Conservation (phyloP, 2,113 vertebrate genomes). For the Prolemur simus region DNA sequence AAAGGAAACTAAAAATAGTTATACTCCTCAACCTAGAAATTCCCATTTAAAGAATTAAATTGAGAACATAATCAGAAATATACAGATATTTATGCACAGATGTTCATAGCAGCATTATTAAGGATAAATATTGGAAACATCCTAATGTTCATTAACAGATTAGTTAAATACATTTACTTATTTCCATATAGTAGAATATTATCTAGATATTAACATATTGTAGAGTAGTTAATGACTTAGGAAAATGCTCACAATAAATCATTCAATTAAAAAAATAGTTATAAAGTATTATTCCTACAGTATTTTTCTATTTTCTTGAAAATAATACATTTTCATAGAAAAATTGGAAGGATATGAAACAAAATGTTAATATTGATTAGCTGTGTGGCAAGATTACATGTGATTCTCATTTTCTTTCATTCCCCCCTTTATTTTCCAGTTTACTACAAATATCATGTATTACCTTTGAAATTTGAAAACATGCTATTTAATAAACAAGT, state of each 20-base stretch:
- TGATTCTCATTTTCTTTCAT: background rate
- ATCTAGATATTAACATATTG: background rate
- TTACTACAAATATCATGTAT: background rate
- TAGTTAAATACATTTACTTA: background rate
- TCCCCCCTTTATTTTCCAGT: background rate
- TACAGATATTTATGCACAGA: background rate
- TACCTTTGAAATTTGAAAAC: conserved; percentile 8
- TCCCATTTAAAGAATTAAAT: background rate
- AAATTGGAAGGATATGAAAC: background rate
- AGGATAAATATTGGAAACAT: background rate
- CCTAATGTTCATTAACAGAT: background rate
- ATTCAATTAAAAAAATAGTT: background rate
- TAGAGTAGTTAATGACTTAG: background rate
- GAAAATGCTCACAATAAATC: background rate
- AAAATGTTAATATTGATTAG: conserved; percentile 26
- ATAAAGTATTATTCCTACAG: background rate
- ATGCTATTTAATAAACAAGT: background rate
- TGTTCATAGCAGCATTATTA: background rate
- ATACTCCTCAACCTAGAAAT: background rate
- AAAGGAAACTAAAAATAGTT: background rate
- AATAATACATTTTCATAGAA: conserved; percentile 4
- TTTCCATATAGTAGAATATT: background rate
- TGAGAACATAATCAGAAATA: background rate
- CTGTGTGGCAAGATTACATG: background rate
- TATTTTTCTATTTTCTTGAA: background rate